Evolutionary conservation across 2,797 vertebrate genomes (phyloP).

Genomic region (Coilia nasus): DNA sequence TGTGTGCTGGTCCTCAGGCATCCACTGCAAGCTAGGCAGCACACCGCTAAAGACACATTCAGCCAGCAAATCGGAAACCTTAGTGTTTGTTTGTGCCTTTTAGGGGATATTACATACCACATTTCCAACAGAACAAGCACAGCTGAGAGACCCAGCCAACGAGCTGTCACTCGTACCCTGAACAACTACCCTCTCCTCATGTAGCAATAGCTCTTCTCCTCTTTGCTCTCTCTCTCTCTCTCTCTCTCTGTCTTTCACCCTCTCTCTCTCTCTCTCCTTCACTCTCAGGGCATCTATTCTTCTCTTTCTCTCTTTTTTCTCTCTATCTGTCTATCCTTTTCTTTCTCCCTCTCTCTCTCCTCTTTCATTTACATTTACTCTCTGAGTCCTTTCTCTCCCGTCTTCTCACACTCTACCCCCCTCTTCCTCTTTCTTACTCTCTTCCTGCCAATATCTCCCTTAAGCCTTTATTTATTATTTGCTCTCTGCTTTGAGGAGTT

Average conservation of each 20-base stretch:
- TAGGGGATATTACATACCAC: neutral
- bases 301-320: too few species aligned
- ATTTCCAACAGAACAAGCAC: neutral
- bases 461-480: conserved; percentile 20
- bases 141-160: neutral
- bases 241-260: neutral
- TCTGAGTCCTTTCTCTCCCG: neutral
- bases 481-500: neutral
- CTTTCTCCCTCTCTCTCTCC: neutral
- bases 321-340: neutral
- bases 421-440: neutral
- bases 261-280: neutral
- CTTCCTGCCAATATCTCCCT: neutral
- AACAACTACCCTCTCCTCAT: neutral
- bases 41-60: neutral
- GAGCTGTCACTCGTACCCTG: too few species aligned
- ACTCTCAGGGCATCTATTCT: too few species aligned
- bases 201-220: neutral
- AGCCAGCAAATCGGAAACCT: neutral
- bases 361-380: neutral
- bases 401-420: neutral
- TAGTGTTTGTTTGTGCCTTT: neutral
- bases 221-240: neutral
- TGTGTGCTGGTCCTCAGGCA: neutral
- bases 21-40: neutral